Evolutionary conservation across 2,797 vertebrate genomes (phyloP).

Genomic region (Anolis apletophallus): DNA sequence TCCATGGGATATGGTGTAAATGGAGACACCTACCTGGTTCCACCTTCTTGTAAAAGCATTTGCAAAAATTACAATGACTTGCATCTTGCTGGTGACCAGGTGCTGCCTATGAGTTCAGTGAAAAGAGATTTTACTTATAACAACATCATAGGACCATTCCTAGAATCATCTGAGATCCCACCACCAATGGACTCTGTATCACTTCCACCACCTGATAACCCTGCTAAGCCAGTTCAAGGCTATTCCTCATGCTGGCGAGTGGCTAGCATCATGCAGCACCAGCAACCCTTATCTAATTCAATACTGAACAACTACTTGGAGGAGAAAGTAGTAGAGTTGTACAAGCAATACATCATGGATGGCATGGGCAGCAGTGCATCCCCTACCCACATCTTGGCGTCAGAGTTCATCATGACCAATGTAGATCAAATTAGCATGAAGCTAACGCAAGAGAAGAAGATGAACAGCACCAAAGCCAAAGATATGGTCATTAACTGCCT

Average conservation of each 20-base stretch:
- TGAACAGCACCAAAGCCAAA: conserved; percentile 90
- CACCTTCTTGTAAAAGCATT: conserved; percentile 93
- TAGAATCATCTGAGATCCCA: conserved; percentile 92
- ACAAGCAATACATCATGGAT: conserved; percentile 94
- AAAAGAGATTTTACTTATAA: conserved; percentile 79
- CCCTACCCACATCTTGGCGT: conserved; percentile 87
- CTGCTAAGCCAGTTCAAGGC: conserved; percentile 69
- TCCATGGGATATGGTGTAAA: conserved; percentile 68
- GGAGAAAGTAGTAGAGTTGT: conserved; percentile 92
- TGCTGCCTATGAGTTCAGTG: conserved; percentile 87
- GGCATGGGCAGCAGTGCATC: conserved; percentile 78
- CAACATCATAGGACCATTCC: conserved; percentile 83
- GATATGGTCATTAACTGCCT: conserved; percentile 94
- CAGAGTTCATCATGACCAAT: conserved; percentile 90
- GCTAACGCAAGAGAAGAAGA: conserved; percentile 89
- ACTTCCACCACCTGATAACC: conserved; percentile 52
- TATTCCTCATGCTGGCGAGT: conserved; percentile 85
- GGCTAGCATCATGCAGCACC: conserved; percentile 86
- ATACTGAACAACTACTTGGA: conserved; percentile 93
- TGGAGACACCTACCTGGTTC: conserved; percentile 90
- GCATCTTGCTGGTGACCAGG: conserved; percentile 93
- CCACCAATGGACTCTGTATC: conserved; percentile 80
- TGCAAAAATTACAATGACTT: conserved; percentile 95
- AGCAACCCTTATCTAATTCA: conserved; percentile 91
- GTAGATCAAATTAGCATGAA: conserved; percentile 94